A percentile compares a stretch with the other conserved stretches of the same genome.
These are phyloP conservation scores for Arenaria interpres DNA, from an alignment of 2,113 vertebrate species.

Conservation along the genomic window DNA sequence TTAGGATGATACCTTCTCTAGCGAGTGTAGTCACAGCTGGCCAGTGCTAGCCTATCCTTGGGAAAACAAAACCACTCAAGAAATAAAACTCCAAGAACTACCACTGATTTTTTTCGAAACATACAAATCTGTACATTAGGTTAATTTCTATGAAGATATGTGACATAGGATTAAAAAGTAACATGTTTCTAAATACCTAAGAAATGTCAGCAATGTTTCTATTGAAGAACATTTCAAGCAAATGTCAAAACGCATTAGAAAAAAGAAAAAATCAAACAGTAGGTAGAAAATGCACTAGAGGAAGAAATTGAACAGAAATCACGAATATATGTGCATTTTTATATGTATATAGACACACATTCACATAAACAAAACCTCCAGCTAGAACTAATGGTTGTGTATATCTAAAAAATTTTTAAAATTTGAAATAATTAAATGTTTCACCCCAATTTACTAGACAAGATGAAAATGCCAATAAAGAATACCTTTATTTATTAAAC, in stretches of 20 bases:
- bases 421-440: neutral
- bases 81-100: neutral
- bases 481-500: neutral
- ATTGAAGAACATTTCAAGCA: neutral
- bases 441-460: neutral
- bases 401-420: neutral
- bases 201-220: neutral
- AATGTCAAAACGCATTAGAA: neutral
- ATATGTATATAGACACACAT: neutral
- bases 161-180: neutral
- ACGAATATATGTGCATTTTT: neutral
- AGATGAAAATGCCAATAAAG: neutral
- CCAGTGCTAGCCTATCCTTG: neutral
- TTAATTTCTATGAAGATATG: neutral
- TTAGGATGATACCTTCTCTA: neutral
- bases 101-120: neutral
- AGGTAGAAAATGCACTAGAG: neutral
- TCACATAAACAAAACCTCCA: neutral
- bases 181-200: neutral
- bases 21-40: neutral
- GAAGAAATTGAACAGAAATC: neutral
- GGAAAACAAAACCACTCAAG: neutral
- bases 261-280: neutral
- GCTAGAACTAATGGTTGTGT: neutral
- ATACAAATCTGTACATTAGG: neutral